These are phyloP conservation scores for Natator depressus DNA, from an alignment of 2,113 vertebrate genomes.

Conservation along the genomic window DNA sequence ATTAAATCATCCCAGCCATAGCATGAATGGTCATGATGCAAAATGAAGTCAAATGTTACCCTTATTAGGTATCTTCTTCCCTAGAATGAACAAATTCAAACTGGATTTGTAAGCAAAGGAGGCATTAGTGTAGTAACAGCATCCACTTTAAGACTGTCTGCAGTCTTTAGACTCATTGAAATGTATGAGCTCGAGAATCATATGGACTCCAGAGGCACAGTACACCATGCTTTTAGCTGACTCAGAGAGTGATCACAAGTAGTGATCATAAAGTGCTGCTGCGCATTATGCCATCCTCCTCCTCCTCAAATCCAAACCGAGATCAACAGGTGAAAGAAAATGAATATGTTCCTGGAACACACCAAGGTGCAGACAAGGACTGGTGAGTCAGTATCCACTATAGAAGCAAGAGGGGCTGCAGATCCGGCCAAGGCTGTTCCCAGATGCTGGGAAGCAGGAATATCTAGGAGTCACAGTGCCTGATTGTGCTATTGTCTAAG, in stretches of 20 bases:
- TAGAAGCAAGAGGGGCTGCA: background rate
- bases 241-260: background rate
- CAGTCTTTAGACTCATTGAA: background rate
- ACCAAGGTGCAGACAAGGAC: background rate
- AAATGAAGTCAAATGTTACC: background rate
- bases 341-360: background rate
- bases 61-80: background rate
- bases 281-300: background rate
- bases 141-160: background rate
- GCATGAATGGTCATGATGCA: background rate
- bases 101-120: background rate
- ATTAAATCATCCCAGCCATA: no score
- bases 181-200: background rate
- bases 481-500: background rate
- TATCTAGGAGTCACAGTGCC: background rate
- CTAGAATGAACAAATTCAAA: background rate
- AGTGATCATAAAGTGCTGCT: background rate
- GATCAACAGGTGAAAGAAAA: background rate
- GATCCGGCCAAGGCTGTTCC: background rate
- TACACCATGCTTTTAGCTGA: rapidly evolving
- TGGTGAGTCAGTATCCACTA: background rate
- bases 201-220: background rate
- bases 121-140: background rate
- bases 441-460: background rate
- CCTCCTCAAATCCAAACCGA: background rate